A percentile compares a stretch with the other conserved stretches of the same genome.
These are phyloP conservation scores for Saimiri boliviensis DNA, from an alignment of 2,113 vertebrate species.

Conservation along the genomic window DNA sequence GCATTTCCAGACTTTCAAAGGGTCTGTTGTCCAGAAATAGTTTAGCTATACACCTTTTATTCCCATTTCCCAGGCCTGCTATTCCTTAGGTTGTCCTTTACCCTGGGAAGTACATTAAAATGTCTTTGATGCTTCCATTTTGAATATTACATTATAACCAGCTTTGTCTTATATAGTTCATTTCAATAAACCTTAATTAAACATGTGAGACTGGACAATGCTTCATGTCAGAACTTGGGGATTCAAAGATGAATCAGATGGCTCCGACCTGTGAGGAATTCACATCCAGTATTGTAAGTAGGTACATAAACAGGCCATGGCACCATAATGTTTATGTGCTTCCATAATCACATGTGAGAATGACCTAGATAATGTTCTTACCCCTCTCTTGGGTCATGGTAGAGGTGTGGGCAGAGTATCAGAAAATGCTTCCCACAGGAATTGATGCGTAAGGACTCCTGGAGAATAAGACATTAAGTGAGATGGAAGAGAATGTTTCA, in stretches of 20 bases:
- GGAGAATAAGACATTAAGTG: not conserved
- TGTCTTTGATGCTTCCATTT: not conserved
- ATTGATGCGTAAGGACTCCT: not conserved
- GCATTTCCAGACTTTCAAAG: not conserved
- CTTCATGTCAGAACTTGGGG: not conserved
- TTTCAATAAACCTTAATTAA: not conserved
- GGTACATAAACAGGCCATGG: not conserved
- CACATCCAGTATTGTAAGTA: not conserved
- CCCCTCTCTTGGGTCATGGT: not conserved
- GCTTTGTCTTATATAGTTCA: not conserved
- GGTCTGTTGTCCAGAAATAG: not conserved
- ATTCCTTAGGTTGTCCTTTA: not conserved
- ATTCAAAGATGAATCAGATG: not conserved
- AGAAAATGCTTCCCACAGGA: not conserved
- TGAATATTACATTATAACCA: not conserved
- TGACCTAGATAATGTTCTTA: not conserved
- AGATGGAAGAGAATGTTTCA: not conserved
- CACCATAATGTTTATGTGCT: not conserved
- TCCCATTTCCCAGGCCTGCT: not conserved
- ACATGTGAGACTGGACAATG: not conserved
- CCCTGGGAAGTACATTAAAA: not conserved
- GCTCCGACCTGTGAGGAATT: not conserved
- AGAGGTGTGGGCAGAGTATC: not conserved
- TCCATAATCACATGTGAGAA: not conserved
- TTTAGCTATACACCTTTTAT: not conserved